Conservation (phyloP, 1,140 invertebrate genomes). For the Neotoxoptera formosana region DNA sequence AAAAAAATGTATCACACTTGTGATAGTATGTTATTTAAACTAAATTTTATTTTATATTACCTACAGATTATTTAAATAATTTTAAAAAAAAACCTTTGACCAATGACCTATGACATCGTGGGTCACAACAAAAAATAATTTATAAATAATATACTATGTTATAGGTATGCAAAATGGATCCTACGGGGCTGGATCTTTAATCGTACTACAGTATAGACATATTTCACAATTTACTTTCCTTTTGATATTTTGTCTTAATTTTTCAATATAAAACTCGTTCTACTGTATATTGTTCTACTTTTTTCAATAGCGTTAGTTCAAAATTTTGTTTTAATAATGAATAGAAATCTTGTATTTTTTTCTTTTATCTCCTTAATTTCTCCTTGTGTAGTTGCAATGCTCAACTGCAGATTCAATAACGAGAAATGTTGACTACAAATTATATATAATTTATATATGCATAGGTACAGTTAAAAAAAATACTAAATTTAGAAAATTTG, state of each 20-base stretch:
- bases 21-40: not conserved
- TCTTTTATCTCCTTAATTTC: not conserved
- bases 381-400: not conserved
- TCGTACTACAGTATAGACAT: not conserved
- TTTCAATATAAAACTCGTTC: not conserved
- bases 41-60: not conserved
- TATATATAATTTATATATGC: not conserved
- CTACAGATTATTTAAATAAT: not conserved
- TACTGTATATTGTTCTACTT: not conserved
- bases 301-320: not conserved
- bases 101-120: not conserved
- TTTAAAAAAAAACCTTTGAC: not conserved
- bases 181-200: not conserved
- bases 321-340: not conserved
- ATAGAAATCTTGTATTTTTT: not conserved
- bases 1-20: not conserved
- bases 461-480: not conserved
- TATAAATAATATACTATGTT: too few relatives aligned
- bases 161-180: too few relatives aligned
- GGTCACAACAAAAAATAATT: not conserved
- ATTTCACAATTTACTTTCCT: not conserved
- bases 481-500: not conserved
- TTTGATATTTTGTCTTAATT: constrained; percentile 5
- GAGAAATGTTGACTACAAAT: not conserved
- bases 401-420: not conserved